These are phyloP conservation scores for Notodonta ziczac DNA, from an alignment of 2,888 invertebrate genomes.

Conservation along the genomic window DNA sequence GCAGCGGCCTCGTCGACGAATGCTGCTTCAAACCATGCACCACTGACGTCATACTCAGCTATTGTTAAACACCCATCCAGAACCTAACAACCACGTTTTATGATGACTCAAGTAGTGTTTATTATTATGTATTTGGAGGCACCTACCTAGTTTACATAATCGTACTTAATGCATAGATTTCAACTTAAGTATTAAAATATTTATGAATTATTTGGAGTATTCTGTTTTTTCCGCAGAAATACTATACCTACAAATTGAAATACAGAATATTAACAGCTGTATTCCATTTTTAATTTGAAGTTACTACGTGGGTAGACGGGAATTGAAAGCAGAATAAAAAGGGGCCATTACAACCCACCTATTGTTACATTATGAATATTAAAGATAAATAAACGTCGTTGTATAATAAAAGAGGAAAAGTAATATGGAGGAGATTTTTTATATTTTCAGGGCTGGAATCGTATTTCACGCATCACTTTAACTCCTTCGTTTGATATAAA, in stretches of 20 bases:
- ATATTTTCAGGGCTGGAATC: not conserved
- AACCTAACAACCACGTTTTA: not conserved
- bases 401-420: constrained; percentile 18
- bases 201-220: too few relatives aligned
- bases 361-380: constrained; percentile 23
- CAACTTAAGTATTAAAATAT: constrained; percentile 6
- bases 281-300: constrained; percentile 29
- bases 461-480: not conserved
- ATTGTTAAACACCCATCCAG: constrained; percentile 37
- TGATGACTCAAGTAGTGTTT: not conserved
- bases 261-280: constrained; percentile 15
- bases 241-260: constrained; percentile 15
- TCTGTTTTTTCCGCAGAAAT: too few relatives aligned
- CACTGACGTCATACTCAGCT: constrained; percentile 49
- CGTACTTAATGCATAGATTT: too few relatives aligned
- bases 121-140: too few relatives aligned
- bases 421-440: not conserved
- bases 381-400: constrained; percentile 12
- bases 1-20: constrained; percentile 54
- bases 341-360: constrained; percentile 14
- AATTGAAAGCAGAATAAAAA: constrained; percentile 16
- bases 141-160: too few relatives aligned
- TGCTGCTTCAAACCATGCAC: constrained; percentile 58
- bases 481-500: constrained; percentile 3
- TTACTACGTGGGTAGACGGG: constrained; percentile 15